Evolutionary conservation across 1,140 invertebrate genomes (phyloP), one percentile per base, ranked within the genome.

Genomic region (Sweltsa coloradensis): DNA sequence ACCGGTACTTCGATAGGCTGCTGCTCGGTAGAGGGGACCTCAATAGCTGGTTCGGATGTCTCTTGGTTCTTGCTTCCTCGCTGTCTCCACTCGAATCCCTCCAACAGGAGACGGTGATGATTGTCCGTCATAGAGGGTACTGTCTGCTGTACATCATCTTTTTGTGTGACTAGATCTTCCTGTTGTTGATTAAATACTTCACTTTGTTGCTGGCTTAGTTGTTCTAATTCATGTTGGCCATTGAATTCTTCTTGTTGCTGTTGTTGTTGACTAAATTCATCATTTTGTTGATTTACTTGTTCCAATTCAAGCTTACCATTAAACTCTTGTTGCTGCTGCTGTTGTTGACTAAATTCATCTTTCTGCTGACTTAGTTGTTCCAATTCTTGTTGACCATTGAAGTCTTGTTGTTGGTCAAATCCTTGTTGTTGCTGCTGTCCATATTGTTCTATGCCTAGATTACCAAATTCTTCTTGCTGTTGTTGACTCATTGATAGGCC

Each of bases 341-440:
- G 18, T 18, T 4, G 3, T 4, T 41, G 40, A 21, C 24, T 14
- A 3, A 6, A 18, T 5, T 41, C 4, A 21, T 3, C 3, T 18
- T 43, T 9, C 3, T 37, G 41, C 18, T 43, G 41, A 43, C 27
- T 43, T 43, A 25, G 2, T 6, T 43, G 41, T 36, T 43, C 24
- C 24, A 26, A 34, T 37, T 43, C 13, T 5, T 43, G 41, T n/a
- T 14, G 13, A 3, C 29, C 18, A 13, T 23, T 26, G 29, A 9
- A 40, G 9, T 26, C 18, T 43, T 43, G 11, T 2, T 7, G 18
- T 19, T 19, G 21, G 37, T 40, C 16, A 9, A 40, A 40, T 22
- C 3, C 24, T 24, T 9, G 13, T 13, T 42, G 11, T 37, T 25
- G 41, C 7, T 34, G 18, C 1, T 42, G 41, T 36, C 26, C 22